Base-by-base conservation (phyloP, 2,888 invertebrate species). In the Choreutis nemorana region DNA sequence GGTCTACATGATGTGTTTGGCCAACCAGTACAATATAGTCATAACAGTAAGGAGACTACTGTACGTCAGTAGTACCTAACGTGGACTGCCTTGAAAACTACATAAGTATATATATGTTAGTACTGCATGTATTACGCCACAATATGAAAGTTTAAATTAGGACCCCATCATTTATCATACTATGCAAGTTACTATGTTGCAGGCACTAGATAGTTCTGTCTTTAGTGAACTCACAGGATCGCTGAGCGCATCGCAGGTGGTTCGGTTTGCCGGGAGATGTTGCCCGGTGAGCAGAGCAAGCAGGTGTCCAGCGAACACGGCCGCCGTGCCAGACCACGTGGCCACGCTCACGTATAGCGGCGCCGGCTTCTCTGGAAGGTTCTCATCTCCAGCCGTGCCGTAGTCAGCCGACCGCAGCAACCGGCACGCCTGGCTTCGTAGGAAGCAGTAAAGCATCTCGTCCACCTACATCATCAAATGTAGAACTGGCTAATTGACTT, bases 371-470 rank as follows among this genome's bases (percentile, higher is more conserved):
- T 29, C n/a, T 10, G 35, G 33, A 20, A 30, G n/a, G 3, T 3
- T 4, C 22, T 23, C 30, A n/a, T 21, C 57, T 36, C 50, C 44
- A 40, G 61, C 58, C 48, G 36, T 62, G 45, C 44, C 70, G 50
- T 42, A 78, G 45, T 81, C 73, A n/a, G 79, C 81, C 3, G 81
- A 82, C n/a, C 77, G 63, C 23, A 81, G 61, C 7, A 87, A 63
- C 3, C 81, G 79, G 50, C 94, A 94, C 32, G 87, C 83, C 8
- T 87, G 83, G 37, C 86, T 86, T 29, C 81, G 71, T 35, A 92
- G 57, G 56, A 90, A 93, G 57, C 94, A 94, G 54, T 87, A 81
- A 11, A 94, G 67, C 50, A 94, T 80, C 50, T 91, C 89, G 60
- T 90, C 86, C 1, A 87, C 80, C 83, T 86, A 46, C 2, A 26